phyloP scores from a whole-genome alignment of 2,113 vertebrate species.

The Albula glossodonta region DNA sequence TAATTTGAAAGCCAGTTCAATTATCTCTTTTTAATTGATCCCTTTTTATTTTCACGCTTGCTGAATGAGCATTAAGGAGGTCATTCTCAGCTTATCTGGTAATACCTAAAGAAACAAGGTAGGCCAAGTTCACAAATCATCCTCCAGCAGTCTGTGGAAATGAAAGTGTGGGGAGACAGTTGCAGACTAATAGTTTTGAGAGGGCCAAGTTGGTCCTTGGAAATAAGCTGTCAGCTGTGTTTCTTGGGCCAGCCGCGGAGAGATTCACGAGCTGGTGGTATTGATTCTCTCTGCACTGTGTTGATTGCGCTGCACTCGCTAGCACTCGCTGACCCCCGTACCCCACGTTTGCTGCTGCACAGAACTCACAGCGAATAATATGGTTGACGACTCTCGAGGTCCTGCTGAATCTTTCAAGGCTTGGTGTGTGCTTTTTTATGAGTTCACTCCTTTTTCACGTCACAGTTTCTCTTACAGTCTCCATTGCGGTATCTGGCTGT shows the following conservation, averaged over 20 bases:
- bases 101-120: neutral
- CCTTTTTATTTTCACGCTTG: too few relatives aligned
- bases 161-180: neutral
- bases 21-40: too few relatives aligned
- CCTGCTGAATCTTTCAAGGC: neutral
- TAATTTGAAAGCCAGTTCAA: too few relatives aligned
- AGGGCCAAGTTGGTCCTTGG: neutral
- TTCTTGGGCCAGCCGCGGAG: neutral
- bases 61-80: neutral
- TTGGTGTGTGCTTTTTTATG: neutral
- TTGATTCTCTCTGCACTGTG: neutral
- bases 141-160: neutral
- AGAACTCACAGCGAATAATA: neutral
- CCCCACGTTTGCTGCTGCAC: neutral
- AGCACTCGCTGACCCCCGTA: neutral
- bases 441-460: neutral
- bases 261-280: neutral
- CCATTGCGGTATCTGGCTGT: neutral
- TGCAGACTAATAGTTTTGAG: fast-evolving
- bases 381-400: neutral
- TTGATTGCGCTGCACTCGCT: neutral
- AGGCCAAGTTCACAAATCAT: neutral
- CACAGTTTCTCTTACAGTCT: neutral
- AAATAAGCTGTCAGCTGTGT: neutral
- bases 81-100: neutral